These are phyloP conservation scores for Heteromormyrus szaboi DNA, from an alignment of 2,797 vertebrate species.

Conservation along the genomic window DNA sequence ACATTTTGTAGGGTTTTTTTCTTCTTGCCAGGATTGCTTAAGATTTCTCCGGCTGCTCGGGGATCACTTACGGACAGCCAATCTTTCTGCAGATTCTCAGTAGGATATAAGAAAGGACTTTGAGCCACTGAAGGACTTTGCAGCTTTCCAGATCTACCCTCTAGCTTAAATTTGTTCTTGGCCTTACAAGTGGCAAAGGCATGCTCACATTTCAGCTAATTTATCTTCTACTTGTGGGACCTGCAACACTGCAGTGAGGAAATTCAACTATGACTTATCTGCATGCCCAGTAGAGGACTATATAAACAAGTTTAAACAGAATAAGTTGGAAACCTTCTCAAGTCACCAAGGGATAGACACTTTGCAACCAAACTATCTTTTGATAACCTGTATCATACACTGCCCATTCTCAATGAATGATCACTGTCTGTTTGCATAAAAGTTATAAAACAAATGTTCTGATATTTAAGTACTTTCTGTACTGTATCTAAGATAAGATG, in stretches of 20 bases:
- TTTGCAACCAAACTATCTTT: neutral
- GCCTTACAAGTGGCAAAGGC: conserved; percentile 2
- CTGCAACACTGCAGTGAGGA: neutral
- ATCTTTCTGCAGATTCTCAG: neutral
- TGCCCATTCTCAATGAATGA: neutral
- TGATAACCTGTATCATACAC: neutral
- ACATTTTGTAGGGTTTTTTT: neutral
- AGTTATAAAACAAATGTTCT: neutral
- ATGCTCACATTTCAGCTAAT: neutral
- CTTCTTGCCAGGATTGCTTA: neutral
- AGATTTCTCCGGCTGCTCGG: neutral
- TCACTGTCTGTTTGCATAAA: neutral
- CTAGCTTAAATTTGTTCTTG: conserved; percentile 8
- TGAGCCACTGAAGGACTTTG: neutral
- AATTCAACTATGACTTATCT: neutral
- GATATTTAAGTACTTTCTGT: neutral
- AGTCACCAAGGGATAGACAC: neutral
- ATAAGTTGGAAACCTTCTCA: neutral
- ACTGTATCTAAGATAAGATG: neutral
- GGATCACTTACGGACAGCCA: conserved; percentile 6
- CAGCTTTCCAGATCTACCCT: neutral
- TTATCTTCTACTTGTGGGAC: neutral
- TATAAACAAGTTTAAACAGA: neutral
- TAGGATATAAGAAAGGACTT: conserved; percentile 8
- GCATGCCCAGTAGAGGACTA: neutral